Evolutionary conservation across 2,113 vertebrate species (phyloP), one percentile per base, ranked within the genome.

Genomic region (Pristiophorus japonicus): DNA sequence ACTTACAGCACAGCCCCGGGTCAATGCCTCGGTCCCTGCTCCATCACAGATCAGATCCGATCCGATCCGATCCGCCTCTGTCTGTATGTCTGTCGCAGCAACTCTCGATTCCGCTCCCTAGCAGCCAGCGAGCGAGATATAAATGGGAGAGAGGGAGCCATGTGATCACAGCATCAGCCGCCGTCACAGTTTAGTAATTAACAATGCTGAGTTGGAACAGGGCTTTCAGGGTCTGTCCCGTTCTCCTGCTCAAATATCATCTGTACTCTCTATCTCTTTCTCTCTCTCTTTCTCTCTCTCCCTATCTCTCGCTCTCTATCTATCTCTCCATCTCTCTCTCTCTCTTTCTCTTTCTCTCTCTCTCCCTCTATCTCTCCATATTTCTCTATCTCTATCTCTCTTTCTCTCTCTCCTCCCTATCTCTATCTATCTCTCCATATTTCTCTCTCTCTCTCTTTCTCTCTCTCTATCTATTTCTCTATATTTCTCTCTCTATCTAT

Each of bases 121-220:
- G 30, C 3, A 20, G 70, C 6, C 24, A n/a, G 24, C 0, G 51
- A 90, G 27, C 3, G 51, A 90, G 51, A 59, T 55, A 55, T 90
- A 90, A 34, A 90, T 90, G 85, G 51, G 85, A 34, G 47, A 55
- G 85, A 2, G 42, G 20, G 84, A 51, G 87, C 85, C 85, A 59
- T 90, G 87, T 90, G 87, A 90, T 90, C 47, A 59, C 87, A 59
- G 87, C 87, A 55, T 88, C 85, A 88, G 27, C 87, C 51, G 3
- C 87, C 47, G 87, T 90, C 87, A 90, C 51, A 4, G 3, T 34
- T 34, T 20, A 30, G 11, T 14, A 27, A 16, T 59, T 59, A 30
- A 30, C 87, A 30, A 1, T 34, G 42, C 14, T 6, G 45, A 55
- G 22, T 24, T 51, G 47, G 6, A 8, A 11, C 42, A 51, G 84